phyloP scores from a whole-genome alignment of 2,797 vertebrate species.

The Oophaga sylvatica region DNA sequence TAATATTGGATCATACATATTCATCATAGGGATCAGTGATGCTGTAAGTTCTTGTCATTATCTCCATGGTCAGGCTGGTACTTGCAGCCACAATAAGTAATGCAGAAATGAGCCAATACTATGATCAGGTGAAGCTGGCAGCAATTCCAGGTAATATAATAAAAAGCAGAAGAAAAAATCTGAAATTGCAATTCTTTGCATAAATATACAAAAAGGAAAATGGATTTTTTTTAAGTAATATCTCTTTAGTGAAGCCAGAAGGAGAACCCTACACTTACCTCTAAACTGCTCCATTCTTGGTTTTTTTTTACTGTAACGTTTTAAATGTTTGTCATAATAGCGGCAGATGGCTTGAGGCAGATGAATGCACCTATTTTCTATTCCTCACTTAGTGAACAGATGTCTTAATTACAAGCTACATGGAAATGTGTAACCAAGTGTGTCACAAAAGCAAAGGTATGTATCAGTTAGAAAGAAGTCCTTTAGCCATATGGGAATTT shows the following conservation, averaged over 20 bases:
- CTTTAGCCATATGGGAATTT: constrained; percentile 34
- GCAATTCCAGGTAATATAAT: neutral
- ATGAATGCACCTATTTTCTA: constrained; percentile 72
- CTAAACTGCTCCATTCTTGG: constrained; percentile 27
- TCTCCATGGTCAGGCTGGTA: too few species aligned
- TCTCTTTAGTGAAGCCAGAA: constrained; percentile 6
- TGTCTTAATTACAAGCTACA: constrained; percentile 70
- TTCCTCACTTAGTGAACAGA: constrained; percentile 74
- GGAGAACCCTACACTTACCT: constrained; percentile 24
- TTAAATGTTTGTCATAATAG: constrained; percentile 68
- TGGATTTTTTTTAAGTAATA: constrained; percentile 17
- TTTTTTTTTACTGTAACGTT: constrained; percentile 65
- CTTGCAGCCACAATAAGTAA: too few species aligned
- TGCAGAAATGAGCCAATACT: too few species aligned
- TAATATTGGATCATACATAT: too few species aligned
- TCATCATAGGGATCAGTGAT: too few species aligned
- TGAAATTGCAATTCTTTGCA: neutral
- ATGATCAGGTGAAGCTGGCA: too few species aligned
- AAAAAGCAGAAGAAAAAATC: neutral
- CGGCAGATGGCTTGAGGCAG: constrained; percentile 74
- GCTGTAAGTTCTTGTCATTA: too few species aligned
- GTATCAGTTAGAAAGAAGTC: constrained; percentile 25
- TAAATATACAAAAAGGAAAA: constrained; percentile 8
- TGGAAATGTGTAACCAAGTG: constrained; percentile 61
- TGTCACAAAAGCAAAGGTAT: constrained; percentile 55